These are phyloP conservation scores for Zootoca vivipara DNA, from an alignment of 2,113 vertebrate species.

Conservation along the genomic window DNA sequence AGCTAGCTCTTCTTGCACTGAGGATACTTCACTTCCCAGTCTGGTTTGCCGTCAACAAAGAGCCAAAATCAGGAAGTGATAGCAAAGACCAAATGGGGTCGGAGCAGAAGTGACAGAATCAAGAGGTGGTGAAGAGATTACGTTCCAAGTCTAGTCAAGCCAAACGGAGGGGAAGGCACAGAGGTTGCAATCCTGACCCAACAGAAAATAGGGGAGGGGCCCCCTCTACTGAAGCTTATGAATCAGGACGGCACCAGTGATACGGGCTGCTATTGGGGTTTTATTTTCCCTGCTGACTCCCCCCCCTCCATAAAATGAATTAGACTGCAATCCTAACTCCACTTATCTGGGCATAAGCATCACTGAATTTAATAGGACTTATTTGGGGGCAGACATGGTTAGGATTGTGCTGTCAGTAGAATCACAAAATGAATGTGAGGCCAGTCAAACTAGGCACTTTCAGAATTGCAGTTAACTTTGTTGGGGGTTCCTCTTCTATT, in stretches of 20 bases:
- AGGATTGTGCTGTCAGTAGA: too few relatives aligned
- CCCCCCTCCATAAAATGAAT: neutral
- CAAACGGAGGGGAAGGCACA: neutral
- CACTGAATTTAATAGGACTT: too few relatives aligned
- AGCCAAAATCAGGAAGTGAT: constrained; percentile 2
- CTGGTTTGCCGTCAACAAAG: neutral
- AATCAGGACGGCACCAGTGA: neutral
- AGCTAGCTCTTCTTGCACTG: neutral
- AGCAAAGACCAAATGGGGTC: constrained; percentile 18
- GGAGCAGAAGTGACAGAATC: neutral
- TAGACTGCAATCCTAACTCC: too few relatives aligned
- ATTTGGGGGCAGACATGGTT: too few relatives aligned
- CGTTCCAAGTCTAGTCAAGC: neutral
- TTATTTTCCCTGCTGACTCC: neutral
- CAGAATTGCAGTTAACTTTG: too few relatives aligned
- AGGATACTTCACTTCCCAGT: neutral
- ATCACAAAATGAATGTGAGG: neutral
- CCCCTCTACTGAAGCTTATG: neutral
- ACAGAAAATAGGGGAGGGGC: neutral
- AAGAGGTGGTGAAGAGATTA: neutral
- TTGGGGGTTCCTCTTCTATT: neutral
- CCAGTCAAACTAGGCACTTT: neutral
- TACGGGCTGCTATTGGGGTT: too few relatives aligned
- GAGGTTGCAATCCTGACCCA: neutral
- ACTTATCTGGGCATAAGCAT: too few relatives aligned